These are phyloP conservation scores for Puntigrus tetrazona DNA, from an alignment of 2,113 vertebrate genomes.

Conservation along the genomic window DNA sequence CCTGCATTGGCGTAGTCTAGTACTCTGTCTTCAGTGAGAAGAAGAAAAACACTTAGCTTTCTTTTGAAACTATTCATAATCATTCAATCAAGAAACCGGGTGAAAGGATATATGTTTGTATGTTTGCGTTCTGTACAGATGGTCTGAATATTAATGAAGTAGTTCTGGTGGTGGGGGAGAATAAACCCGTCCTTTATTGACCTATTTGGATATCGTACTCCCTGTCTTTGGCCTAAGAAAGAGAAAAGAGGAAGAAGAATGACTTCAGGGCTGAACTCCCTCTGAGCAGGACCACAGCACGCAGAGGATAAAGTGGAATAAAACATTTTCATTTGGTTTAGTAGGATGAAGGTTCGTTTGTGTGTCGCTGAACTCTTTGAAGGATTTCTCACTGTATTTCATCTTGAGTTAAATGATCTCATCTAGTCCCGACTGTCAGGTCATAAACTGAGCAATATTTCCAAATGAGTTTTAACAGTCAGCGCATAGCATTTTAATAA, in stretches of 20 bases:
- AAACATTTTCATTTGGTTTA: neutral
- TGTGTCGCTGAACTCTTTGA: neutral
- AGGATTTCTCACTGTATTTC: neutral
- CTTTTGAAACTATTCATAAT: slow-evolving; percentile 35
- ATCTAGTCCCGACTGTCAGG: neutral
- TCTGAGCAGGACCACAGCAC: neutral
- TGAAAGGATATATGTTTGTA: slow-evolving; percentile 22
- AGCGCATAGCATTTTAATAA: neutral
- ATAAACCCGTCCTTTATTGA: slow-evolving; percentile 31
- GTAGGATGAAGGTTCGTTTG: neutral
- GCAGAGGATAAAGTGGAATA: neutral
- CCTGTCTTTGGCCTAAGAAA: neutral
- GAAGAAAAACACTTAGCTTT: slow-evolving; percentile 39
- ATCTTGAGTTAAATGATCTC: neutral
- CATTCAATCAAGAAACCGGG: slow-evolving; percentile 37
- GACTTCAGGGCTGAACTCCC: slow-evolving; percentile 3
- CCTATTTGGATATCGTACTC: slow-evolving; percentile 37
- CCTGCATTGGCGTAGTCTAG: neutral
- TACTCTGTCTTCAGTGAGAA: slow-evolving; percentile 15
- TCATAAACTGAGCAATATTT: neutral
- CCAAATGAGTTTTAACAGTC: neutral
- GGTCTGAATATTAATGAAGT: slow-evolving; percentile 46
- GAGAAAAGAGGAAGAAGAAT: slow-evolving; percentile 5
- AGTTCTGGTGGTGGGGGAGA: neutral
- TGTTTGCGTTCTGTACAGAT: slow-evolving; percentile 32